These are phyloP conservation scores for Dendrolimus punctatus DNA, from an alignment of 1,140 invertebrate species.

Conservation along the genomic window DNA sequence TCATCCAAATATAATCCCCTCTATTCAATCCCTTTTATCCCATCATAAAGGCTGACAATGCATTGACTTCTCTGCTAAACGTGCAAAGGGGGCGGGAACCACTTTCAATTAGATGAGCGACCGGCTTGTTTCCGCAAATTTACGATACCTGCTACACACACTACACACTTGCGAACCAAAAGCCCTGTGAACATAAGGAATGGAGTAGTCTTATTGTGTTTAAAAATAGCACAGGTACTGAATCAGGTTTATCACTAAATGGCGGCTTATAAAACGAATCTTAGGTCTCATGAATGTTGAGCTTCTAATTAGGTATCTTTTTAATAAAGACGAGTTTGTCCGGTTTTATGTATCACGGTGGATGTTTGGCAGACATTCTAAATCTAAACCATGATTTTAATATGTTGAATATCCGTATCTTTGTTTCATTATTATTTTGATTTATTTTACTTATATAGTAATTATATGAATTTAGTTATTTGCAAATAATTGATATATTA, in stretches of 20 bases:
- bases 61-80: no score
- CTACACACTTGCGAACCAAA: conserved; percentile 10
- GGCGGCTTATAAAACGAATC: not conserved
- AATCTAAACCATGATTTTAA: not conserved
- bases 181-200: conserved; percentile 4
- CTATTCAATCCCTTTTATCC: no score
- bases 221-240: conserved; percentile 21
- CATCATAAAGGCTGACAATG: no score
- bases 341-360: conserved; percentile 10
- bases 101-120: no score
- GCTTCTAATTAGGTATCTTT: conserved; percentile 13
- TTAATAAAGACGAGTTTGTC: conserved; percentile 20
- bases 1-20: no score
- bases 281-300: not conserved
- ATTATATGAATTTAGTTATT: no score
- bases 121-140: no score
- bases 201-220: conserved; percentile 15
- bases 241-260: not conserved
- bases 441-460: no score
- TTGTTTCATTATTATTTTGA: no score
- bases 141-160: conserved; percentile 1
- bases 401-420: no score
- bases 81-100: no score
- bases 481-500: no score
- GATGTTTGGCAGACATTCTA: conserved; percentile 15